A percentile compares a stretch with the other conserved stretches of the same genome.
Conservation (phyloP, 35 echinoderm and acorn worm species). For the Nesometra sesokonis region DNA sequence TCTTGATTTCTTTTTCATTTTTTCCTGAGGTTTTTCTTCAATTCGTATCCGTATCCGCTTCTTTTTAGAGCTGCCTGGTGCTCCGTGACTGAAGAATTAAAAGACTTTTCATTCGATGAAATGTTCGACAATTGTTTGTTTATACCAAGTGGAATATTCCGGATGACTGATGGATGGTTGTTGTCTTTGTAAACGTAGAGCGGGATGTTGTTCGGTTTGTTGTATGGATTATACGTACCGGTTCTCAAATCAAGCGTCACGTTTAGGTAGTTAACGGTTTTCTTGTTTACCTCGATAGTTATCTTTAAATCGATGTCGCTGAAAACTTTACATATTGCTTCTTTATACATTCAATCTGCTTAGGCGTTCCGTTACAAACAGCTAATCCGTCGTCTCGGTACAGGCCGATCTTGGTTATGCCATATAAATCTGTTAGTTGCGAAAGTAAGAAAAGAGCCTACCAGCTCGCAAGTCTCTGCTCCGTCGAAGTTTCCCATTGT, state of each 20-base stretch:
- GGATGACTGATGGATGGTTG: slow-evolving; percentile 12
- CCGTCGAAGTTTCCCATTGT: too few relatives aligned
- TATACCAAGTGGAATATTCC: slow-evolving; percentile 10
- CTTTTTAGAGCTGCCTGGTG: slow-evolving; percentile 16
- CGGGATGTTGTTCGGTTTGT: slow-evolving; percentile 2
- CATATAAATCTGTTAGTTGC: too few relatives aligned
- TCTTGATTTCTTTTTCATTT: background rate
- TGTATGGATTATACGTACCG: background rate
- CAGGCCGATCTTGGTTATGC: too few relatives aligned
- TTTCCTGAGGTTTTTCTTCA: background rate
- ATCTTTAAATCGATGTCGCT: background rate
- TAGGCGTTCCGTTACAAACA: background rate
- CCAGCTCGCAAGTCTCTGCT: too few relatives aligned
- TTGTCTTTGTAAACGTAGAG: slow-evolving; percentile 7
- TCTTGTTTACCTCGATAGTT: background rate
- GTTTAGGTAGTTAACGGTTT: background rate
- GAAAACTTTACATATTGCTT: background rate
- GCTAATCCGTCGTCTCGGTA: background rate
- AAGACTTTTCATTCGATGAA: slow-evolving; percentile 8
- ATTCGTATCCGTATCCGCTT: background rate
- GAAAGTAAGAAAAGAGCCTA: too few relatives aligned
- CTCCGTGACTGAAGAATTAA: background rate
- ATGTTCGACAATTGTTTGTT: slow-evolving; percentile 14
- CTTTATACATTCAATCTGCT: background rate
- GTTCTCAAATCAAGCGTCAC: background rate